phyloP scores from a whole-genome alignment of 2,888 invertebrate species.

The Drosophila quinaria region DNA sequence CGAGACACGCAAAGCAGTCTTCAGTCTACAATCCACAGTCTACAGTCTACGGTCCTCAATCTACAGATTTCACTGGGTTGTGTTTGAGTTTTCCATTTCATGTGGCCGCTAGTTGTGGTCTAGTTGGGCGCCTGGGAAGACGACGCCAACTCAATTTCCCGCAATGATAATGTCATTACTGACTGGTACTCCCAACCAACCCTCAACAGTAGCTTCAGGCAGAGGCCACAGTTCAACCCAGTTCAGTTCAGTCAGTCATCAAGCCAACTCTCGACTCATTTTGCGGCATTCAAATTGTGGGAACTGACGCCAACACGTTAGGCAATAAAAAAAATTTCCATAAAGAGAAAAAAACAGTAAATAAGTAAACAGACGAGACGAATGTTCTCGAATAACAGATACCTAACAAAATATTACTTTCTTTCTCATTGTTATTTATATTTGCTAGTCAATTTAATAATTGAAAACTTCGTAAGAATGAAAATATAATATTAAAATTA shows the following conservation, averaged over 20 bases:
- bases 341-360: slow-evolving; percentile 7
- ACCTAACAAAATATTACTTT: neutral
- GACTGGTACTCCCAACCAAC: slow-evolving; percentile 41
- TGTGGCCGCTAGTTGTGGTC: slow-evolving; percentile 70
- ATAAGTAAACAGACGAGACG: neutral
- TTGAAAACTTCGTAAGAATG: too few relatives aligned
- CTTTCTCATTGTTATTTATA: too few relatives aligned
- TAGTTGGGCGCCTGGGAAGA: slow-evolving; percentile 70
- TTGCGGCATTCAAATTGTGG: slow-evolving; percentile 62
- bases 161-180: slow-evolving; percentile 78
- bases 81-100: slow-evolving; percentile 63
- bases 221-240: slow-evolving; percentile 60
- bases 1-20: slow-evolving; percentile 65
- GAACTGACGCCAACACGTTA: slow-evolving; percentile 54
- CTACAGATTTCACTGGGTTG: slow-evolving; percentile 48
- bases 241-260: slow-evolving; percentile 38
- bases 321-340: slow-evolving; percentile 32
- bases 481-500: too few relatives aligned
- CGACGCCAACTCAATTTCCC: slow-evolving; percentile 33
- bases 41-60: slow-evolving; percentile 13
- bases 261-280: slow-evolving; percentile 52
- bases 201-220: slow-evolving; percentile 54
- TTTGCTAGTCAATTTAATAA: too few relatives aligned
- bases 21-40: slow-evolving; percentile 33
- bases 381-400: neutral